Evolutionary conservation across 2,797 vertebrate species (phyloP).

Genomic region (Gymnothorax javanicus): DNA sequence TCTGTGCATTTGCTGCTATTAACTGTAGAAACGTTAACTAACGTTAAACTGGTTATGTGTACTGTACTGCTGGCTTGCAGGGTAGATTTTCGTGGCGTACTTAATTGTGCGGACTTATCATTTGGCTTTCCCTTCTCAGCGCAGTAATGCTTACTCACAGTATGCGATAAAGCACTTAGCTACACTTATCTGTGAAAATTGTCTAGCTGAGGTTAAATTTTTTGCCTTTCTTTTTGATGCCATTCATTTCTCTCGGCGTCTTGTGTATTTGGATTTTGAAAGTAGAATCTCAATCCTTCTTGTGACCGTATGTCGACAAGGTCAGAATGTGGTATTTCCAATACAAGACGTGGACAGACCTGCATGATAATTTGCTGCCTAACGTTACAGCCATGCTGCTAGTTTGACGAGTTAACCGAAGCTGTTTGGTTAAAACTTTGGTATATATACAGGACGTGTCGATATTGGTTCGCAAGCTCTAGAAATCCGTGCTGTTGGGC

Average conservation of each 20-base stretch:
- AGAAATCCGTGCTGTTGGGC: not conserved
- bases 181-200: not conserved
- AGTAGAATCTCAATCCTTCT: not conserved
- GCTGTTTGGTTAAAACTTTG: not conserved
- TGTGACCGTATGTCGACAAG: not conserved
- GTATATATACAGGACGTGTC: not conserved
- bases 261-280: not conserved
- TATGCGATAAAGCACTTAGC: too few species aligned
- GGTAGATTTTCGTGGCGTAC: not conserved
- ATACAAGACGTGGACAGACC: not conserved
- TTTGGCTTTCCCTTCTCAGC: not conserved
- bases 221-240: too few species aligned
- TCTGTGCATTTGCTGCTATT: not conserved
- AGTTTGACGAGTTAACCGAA: not conserved
- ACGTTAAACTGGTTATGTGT: not conserved
- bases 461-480: not conserved
- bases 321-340: not conserved
- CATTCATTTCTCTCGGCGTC: not conserved
- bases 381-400: not conserved
- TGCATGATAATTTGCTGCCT: not conserved
- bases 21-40: not conserved
- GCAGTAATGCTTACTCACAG: not conserved
- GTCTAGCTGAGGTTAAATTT: too few species aligned
- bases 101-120: not conserved
- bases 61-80: not conserved